A percentile compares a stretch with the other conserved stretches of the same genome.
Conservation (phyloP, 2,888 invertebrate species). For the Dasypolia templi region DNA sequence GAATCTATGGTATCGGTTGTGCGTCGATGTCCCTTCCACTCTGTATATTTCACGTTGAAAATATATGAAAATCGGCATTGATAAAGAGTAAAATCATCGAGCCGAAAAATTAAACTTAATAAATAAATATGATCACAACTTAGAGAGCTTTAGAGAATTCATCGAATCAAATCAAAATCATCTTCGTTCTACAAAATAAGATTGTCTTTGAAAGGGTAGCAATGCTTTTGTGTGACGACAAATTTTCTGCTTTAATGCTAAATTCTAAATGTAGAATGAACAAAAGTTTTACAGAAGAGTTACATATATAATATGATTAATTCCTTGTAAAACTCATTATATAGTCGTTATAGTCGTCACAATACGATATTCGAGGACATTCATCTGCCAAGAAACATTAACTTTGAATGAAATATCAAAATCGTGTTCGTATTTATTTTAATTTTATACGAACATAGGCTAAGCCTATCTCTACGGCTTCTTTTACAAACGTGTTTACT, state of each 20-base stretch:
- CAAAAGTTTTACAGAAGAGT: conserved; percentile 9
- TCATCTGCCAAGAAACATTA: conserved; percentile 4
- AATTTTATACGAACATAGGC: background rate
- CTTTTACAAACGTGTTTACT: background rate
- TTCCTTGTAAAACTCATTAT: background rate
- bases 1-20: too few species aligned
- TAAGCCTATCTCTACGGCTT: background rate
- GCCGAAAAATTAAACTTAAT: conserved; percentile 44
- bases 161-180: conserved; percentile 39
- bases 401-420: background rate
- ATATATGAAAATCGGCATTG: conserved; percentile 51
- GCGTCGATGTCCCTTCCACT: too few species aligned
- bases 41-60: background rate
- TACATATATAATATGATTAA: background rate
- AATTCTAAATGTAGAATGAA: background rate
- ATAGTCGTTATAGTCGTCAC: background rate
- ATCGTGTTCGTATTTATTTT: background rate
- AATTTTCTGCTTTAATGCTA: background rate
- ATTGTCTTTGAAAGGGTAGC: conserved; percentile 12
- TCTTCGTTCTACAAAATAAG: conserved; percentile 66
- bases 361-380: conserved; percentile 4
- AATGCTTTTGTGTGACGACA: conserved; percentile 19
- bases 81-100: conserved; percentile 33
- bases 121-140: conserved; percentile 73
- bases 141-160: conserved; percentile 71